Evolutionary conservation across 2,113 vertebrate species (phyloP).

Genomic region (Rostratula benghalensis): DNA sequence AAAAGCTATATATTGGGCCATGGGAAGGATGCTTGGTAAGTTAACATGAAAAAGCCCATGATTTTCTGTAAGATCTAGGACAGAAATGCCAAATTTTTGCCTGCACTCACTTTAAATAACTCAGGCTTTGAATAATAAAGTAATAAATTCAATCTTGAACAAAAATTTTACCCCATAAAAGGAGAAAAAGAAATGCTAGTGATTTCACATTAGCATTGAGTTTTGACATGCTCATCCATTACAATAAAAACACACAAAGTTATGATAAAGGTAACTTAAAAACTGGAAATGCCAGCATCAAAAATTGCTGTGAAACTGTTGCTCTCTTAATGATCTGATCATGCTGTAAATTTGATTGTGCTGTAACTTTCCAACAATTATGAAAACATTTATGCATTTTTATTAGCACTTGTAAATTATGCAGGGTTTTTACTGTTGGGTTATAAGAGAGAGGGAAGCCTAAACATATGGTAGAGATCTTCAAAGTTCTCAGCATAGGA

Average conservation of each 20-base stretch:
- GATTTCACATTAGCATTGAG: neutral
- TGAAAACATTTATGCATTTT: neutral
- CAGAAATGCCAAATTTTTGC: neutral
- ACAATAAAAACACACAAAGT: neutral
- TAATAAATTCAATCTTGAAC: neutral
- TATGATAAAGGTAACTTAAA: neutral
- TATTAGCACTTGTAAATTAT: neutral
- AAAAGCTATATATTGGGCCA: neutral
- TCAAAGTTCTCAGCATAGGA: neutral
- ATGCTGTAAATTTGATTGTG: neutral
- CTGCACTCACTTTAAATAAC: neutral
- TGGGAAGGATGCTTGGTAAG: neutral
- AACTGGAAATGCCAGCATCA: neutral
- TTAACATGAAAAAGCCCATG: fast-evolving
- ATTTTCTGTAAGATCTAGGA: neutral
- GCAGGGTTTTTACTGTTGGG: neutral
- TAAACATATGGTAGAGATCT: neutral
- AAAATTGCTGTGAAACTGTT: neutral
- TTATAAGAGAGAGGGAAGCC: neutral
- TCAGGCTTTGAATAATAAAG: neutral
- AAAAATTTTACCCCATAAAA: neutral
- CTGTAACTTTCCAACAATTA: neutral
- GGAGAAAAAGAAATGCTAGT: neutral
- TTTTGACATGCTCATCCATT: neutral
- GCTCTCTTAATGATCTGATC: neutral